Evolutionary conservation across 2,888 invertebrate genomes (phyloP).

Genomic region (Morpho deidamia): DNA sequence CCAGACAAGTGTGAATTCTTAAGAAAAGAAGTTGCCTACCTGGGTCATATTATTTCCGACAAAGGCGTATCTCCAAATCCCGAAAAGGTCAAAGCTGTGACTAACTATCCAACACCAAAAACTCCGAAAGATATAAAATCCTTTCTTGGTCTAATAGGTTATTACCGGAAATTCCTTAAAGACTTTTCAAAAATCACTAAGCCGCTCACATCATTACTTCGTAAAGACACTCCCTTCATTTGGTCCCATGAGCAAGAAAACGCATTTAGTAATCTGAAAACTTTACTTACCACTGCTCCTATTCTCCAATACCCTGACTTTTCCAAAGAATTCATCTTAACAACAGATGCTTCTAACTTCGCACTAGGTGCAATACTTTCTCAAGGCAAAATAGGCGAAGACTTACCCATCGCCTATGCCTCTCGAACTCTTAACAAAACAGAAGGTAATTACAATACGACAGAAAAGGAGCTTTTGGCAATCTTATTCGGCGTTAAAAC

Average conservation of each 20-base stretch:
- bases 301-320: conserved; percentile 41
- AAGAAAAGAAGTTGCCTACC: conserved; percentile 1
- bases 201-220: conserved; percentile 18
- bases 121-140: conserved; percentile 6
- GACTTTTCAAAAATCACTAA: conserved; percentile 15
- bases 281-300: conserved; percentile 30
- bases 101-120: neutral
- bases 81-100: conserved; percentile 2
- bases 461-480: conserved; percentile 40
- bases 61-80: conserved; percentile 8
- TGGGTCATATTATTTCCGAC: conserved; percentile 2
- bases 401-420: conserved; percentile 28
- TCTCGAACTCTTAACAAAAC: conserved; percentile 24
- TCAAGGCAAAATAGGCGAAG: conserved; percentile 24
- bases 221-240: conserved; percentile 13
- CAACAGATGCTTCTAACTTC: conserved; percentile 25
- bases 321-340: conserved; percentile 23
- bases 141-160: conserved; percentile 8
- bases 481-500: conserved; percentile 33
- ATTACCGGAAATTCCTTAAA: conserved; percentile 14
- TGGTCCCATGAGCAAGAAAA: neutral
- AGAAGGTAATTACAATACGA: conserved; percentile 25
- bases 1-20: neutral
- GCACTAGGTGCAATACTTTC: conserved; percentile 28
- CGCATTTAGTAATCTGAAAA: conserved; percentile 27